Conservation (phyloP, 92 coral and sea anemone species). For the Porites evermanni region DNA sequence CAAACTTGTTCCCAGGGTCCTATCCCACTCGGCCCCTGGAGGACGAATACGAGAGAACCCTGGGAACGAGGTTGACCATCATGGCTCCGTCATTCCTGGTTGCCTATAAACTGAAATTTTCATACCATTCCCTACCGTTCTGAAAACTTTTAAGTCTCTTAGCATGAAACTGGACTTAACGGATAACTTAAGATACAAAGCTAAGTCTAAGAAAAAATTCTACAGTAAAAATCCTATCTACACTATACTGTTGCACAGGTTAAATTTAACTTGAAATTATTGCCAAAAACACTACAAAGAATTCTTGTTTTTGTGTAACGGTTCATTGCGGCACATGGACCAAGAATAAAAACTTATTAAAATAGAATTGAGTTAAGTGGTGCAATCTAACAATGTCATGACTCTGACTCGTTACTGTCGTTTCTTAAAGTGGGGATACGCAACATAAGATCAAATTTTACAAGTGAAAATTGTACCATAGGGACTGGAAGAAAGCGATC, state of each 20-base stretch:
- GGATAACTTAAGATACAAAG: background rate
- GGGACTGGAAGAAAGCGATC: too few relatives aligned
- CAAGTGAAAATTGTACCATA: too few relatives aligned
- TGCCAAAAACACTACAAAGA: background rate
- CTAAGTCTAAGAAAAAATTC: background rate
- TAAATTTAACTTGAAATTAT: background rate
- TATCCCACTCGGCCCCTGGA: too few relatives aligned
- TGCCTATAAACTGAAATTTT: too few relatives aligned
- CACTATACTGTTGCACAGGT: too few relatives aligned
- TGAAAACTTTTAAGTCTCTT: background rate
- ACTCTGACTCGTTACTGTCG: too few relatives aligned
- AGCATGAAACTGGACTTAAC: background rate
- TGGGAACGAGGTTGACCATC: constrained; percentile 9
- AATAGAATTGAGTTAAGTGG: background rate
- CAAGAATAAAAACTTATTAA: background rate
- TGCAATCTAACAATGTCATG: too few relatives aligned
- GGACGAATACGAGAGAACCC: constrained; percentile 5
- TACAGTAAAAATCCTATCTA: background rate
- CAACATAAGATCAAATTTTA: too few relatives aligned
- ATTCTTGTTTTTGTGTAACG: background rate
- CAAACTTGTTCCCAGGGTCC: too few relatives aligned
- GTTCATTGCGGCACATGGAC: background rate
- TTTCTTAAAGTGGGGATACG: too few relatives aligned
- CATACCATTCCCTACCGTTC: background rate
- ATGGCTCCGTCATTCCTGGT: too few relatives aligned